Conservation (phyloP, 2,888 invertebrate species). For the Meganola albula region DNA sequence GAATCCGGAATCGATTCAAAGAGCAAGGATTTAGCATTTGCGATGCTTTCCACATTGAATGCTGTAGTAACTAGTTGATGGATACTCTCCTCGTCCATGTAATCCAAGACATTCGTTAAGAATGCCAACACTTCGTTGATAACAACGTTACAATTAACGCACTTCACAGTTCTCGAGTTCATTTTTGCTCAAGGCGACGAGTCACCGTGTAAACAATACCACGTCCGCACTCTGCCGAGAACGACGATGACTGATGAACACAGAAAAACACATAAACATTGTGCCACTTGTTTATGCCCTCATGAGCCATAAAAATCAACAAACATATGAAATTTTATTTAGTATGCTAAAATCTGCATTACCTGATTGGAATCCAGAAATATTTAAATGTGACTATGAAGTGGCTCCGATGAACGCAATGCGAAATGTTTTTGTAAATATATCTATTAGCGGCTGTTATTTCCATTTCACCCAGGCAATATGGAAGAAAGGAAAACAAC, state of each 20-base stretch:
- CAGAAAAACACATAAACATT: constrained; percentile 5
- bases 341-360: constrained; percentile 8
- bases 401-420: background rate
- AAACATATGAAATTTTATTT: constrained; percentile 8
- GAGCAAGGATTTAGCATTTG: too few species aligned
- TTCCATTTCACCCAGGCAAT: constrained; percentile 7
- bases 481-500: constrained; percentile 5
- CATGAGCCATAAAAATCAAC: constrained; percentile 6
- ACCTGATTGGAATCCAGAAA: constrained; percentile 7
- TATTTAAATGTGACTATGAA: constrained; percentile 8
- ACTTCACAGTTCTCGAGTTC: too few species aligned
- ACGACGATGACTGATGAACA: too few species aligned
- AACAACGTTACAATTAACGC: too few species aligned
- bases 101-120: background rate
- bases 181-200: too few species aligned
- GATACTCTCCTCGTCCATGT: constrained; percentile 4
- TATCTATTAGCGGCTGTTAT: constrained; percentile 6
- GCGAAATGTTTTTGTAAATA: background rate
- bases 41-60: too few species aligned
- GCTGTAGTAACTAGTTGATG: constrained; percentile 1
- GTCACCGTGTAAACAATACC: too few species aligned
- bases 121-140: constrained; percentile 3
- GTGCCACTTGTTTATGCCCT: constrained; percentile 8
- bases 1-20: too few species aligned
- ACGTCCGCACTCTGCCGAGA: too few species aligned